Evolutionary conservation across 2,888 invertebrate species (phyloP), one percentile per base, ranked within the genome.

Genomic region (Oscheius sp.): DNA sequence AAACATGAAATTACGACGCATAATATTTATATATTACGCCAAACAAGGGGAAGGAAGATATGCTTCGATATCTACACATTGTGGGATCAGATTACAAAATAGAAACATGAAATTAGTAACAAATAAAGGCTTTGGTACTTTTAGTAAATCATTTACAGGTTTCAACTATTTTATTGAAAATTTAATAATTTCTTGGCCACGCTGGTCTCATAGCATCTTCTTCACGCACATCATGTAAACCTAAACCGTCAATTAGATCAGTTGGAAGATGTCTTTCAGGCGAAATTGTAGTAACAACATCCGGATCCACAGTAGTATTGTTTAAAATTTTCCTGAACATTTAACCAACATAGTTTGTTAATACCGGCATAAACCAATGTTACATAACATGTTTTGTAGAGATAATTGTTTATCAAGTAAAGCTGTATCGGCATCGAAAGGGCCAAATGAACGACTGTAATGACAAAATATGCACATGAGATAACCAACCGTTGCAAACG

Each of bases 371-470:
- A 80, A 57, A 6, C 71, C 50, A 12, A 84, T 75, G 68, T 84
- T 84, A 28, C 82, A 70, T 2, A 82, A 47, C 26, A 94, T 89
- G 77, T 91, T 88, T 67, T 91, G 88, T 41, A 94, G 81, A 51
- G 89, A 90, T 92, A 94, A 95, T 79, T 94, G 92, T 86, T 94
- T 93, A 41, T 91, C 88, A 22, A 96, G 87, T 20, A 97, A 87
- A 0, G 94, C 91, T 80, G 92, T 89, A 0, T 92, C 90, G 2
- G 92, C 82, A 2, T 89, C 89, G 86, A 96, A 96, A 81, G 91
- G 90, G 24, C 94, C 94, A 82, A 92, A 63, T 20, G 69, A 64
- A 20, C 67, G 67, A 50, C 79, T 62, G 36, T 17, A 67, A 57
- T 8, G 9, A 36, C 20, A 41, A 32, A 26, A 9, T 22, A 14